phyloP scores from a whole-genome alignment of 2,113 vertebrate genomes.

The Cinclus cinclus region DNA sequence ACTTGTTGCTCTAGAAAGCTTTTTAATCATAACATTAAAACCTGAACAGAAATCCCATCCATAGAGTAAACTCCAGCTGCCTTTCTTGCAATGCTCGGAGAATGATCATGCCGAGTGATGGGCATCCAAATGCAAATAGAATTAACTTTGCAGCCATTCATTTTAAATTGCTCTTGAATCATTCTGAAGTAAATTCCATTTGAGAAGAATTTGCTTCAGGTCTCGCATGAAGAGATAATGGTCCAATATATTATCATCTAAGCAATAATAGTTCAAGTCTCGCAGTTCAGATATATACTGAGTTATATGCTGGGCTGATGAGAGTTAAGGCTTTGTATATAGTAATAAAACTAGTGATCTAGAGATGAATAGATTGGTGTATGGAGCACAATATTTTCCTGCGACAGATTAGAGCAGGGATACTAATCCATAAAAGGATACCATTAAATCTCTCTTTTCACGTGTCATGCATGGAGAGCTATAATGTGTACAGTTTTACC shows the following conservation, averaged over 20 bases:
- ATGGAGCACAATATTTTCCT: constrained; percentile 66
- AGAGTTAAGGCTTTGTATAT: constrained; percentile 69
- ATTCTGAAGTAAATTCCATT: constrained; percentile 77
- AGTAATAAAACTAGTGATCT: constrained; percentile 70
- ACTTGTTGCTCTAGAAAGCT: constrained; percentile 64
- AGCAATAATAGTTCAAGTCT: constrained; percentile 74
- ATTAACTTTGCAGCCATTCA: constrained; percentile 78
- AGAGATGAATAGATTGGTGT: constrained; percentile 67
- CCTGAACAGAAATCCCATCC: constrained; percentile 60
- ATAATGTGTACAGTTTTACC: not conserved
- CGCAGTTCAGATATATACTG: constrained; percentile 65
- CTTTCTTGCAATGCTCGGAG: constrained; percentile 22
- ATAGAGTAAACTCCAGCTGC: constrained; percentile 68
- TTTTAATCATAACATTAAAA: constrained; percentile 76
- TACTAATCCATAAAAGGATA: constrained; percentile 65
- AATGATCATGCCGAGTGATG: constrained; percentile 71
- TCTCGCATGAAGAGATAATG: constrained; percentile 74
- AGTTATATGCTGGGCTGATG: constrained; percentile 65
- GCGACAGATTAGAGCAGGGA: constrained; percentile 59
- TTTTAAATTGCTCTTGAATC: constrained; percentile 77
- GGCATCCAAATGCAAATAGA: constrained; percentile 76
- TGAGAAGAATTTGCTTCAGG: constrained; percentile 72
- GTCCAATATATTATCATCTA: constrained; percentile 74
- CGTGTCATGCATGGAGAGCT: not conserved
- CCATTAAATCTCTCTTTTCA: constrained; percentile 49